Evolutionary conservation across 2,888 invertebrate species (phyloP), one percentile per base, ranked within the genome.

Genomic region (Sphaerophoria taeniata): DNA sequence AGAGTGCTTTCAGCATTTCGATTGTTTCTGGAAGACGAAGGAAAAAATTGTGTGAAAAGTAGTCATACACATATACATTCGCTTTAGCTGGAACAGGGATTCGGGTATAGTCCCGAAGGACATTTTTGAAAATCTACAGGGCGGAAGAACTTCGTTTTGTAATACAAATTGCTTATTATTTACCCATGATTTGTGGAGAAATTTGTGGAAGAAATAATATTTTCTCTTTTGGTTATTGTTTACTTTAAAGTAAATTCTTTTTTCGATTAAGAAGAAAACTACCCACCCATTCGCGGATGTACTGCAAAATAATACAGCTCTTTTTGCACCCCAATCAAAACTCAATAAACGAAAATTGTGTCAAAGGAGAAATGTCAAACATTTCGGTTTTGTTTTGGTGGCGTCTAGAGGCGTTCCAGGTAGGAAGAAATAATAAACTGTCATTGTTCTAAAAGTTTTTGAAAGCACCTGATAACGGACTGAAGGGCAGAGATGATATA

Each of bases 1-100:
- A 97, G 73, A 96, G 92, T 70, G 96, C 96, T 91, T 95, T 95
- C 47, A 97, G 94, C 96, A 97, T 96, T 92, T 97, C 96, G 92
- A 94, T 94, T 90, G 94, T 94, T 89, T 95, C 96, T 24, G 24
- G 24, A 24, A 24, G 24, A 24, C 24, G 24, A 24, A 24, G 2
- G 24, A 24, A 24, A 24, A 24, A 24, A 24, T 2, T 2, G 24
- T 24, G 2, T 24, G 24, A 24, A 24, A 24, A 24, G 24, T 24
- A 24, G 24, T 2, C 24, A 24, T 24, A 55, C 56, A 80, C 39
- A 67, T 63, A 74, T 12, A 43, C 45, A n/a, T 56, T 43, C 55
- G 33, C n/a, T 49, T 49, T 34, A 14, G 12, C 5, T 43, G 4
- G 12, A 24, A 43, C 12, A 58, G 16, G 39, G 39, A 0, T 24